Conservation (phyloP, 2,888 invertebrate species). For the Cactoblastis cactorum region DNA sequence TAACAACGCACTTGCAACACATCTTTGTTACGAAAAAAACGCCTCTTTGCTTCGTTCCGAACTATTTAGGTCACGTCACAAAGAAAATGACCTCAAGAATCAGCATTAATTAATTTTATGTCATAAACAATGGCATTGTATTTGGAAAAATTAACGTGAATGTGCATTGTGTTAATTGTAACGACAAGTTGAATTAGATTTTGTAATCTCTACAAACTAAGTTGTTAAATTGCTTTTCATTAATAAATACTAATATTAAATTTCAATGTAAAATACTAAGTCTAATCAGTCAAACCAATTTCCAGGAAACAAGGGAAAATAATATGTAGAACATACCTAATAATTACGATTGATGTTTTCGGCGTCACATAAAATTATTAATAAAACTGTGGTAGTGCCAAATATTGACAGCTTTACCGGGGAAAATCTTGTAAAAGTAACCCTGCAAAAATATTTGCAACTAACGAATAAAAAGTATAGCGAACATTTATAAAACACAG, state of each 20-base stretch:
- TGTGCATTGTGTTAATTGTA: neutral
- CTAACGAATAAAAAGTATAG: slow-evolving; percentile 7
- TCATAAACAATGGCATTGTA: slow-evolving; percentile 11
- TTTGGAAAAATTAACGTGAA: slow-evolving; percentile 7
- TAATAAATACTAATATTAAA: no score
- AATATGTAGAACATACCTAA: no score
- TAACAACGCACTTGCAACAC: slow-evolving; percentile 6
- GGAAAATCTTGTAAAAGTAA: neutral
- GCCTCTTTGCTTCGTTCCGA: slow-evolving; percentile 5
- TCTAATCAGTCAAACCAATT: no score
- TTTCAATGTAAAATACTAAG: no score
- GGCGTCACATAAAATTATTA: no score
- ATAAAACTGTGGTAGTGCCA: no score
- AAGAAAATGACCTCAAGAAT: neutral
- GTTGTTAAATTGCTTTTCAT: no score
- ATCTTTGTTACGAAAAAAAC: slow-evolving; percentile 12
- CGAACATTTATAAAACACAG: slow-evolving; percentile 11
- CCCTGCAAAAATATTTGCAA: slow-evolving; percentile 10
- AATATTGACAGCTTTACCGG: no score
- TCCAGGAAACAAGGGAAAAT: no score
- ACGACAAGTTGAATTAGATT: neutral
- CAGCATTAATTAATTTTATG: slow-evolving; percentile 4
- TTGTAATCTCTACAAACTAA: neutral
- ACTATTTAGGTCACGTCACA: slow-evolving; percentile 11
- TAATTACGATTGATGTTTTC: no score